A percentile compares a stretch with the other conserved stretches of the same genome.
Evolutionary conservation across 2,888 invertebrate species (phyloP).

Genomic region (Drosophila demipolita): DNA sequence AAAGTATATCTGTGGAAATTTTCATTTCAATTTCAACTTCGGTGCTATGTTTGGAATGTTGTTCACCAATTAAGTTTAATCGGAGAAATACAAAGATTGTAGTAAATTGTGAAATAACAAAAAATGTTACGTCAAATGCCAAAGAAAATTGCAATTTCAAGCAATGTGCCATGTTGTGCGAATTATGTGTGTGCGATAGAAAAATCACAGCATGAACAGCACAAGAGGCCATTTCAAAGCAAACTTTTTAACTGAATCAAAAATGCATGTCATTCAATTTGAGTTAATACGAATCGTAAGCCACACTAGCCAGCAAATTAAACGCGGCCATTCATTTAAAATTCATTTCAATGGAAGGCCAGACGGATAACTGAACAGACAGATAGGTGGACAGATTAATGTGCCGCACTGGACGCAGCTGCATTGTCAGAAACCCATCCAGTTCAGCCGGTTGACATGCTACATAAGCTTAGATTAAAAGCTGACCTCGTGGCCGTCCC

Average conservation of each 20-base stretch:
- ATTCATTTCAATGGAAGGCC: constrained; percentile 43
- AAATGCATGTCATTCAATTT: constrained; percentile 66
- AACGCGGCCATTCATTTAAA: constrained; percentile 42
- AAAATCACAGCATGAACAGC: not conserved
- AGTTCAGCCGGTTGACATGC: constrained; percentile 60
- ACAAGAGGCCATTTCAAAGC: constrained; percentile 26
- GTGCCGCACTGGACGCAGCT: constrained; percentile 20
- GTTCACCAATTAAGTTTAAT: not conserved
- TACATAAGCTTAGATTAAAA: constrained; percentile 59
- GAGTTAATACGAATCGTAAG: constrained; percentile 57
- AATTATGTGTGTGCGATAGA: constrained; percentile 5
- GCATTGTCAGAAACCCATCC: constrained; percentile 68
- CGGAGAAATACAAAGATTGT: not conserved
- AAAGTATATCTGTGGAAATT: not conserved
- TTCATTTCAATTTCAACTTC: not conserved
- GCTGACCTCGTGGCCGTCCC: constrained; percentile 29
- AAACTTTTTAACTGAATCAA: constrained; percentile 48
- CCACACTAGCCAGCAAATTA: constrained; percentile 48
- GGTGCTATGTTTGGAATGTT: not conserved
- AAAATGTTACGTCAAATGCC: not conserved
- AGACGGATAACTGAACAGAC: not conserved
- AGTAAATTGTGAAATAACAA: not conserved
- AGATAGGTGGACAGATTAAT: constrained; percentile 26
- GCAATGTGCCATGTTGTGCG: constrained; percentile 6
- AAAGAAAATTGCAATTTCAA: not conserved